Evolutionary conservation across 2,113 vertebrate genomes (phyloP), one percentile per base, ranked within the genome.

Genomic region (Oreochromis niloticus): DNA sequence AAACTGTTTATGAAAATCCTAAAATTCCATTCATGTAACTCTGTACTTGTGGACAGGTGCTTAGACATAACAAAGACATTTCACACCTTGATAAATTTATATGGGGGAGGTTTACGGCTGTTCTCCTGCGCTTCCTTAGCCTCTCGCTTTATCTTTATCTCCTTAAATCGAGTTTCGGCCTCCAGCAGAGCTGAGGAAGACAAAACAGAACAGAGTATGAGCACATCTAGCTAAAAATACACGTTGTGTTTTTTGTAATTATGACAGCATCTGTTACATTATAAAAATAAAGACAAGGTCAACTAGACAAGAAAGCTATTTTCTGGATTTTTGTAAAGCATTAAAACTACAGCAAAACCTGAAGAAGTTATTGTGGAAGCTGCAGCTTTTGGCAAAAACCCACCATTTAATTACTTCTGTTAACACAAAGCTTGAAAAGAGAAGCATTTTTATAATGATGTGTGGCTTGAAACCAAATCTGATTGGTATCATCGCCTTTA

Each of bases 81-180:
- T 79, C 93, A 80, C 80, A 99, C 99, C 98, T 99, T 99, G 84
- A 99, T 99, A 9, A 97, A 98, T 87, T 99, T 99, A 91, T 99
- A 99, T 0, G 98, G 98, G 0, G 98, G 98, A 2, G 99, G 99
- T 87, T 98, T 99, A 2, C 97, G 96, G 91, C 97, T 98, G 81
- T 97, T 98, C 95, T 99, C 98, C 90, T 99, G 98, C 0, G 97
- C 97, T 89, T 98, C 98, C 94, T 98, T 97, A 83, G 98, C 98
- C 92, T 99, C 98, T 80, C 98, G 96, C 79, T 98, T 97, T 36
- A 97, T 95, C 87, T 98, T 99, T 36, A 99, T 95, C 93, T 98
- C 97, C 85, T 97, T 97, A 92, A 99, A 99, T 50, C 98, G 98
- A 79, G 93, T 94, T 89, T 99, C 99, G 0, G 98, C 99, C 87